These are phyloP conservation scores for Yponomeuta malinellus DNA, from an alignment of 2,888 invertebrate genomes.

Conservation along the genomic window DNA sequence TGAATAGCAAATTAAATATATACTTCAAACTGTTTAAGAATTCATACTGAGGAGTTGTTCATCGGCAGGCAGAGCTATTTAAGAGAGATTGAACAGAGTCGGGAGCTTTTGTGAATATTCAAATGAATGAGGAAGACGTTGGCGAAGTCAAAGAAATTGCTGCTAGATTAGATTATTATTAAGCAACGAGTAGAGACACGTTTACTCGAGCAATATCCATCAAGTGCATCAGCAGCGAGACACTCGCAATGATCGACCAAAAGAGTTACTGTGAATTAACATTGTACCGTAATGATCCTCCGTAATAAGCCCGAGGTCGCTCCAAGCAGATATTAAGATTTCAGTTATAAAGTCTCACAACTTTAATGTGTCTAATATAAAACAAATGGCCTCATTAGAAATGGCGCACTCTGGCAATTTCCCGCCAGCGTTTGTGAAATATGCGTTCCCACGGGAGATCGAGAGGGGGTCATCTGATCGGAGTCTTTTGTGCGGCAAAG, in stretches of 20 bases:
- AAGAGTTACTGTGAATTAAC: slow-evolving; percentile 36
- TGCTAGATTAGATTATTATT: slow-evolving; percentile 42
- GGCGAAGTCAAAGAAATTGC: slow-evolving; percentile 37
- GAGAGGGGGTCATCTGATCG: slow-evolving; percentile 53
- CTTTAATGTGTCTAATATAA: slow-evolving; percentile 11
- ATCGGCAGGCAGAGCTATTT: neutral
- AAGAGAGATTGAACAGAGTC: slow-evolving; percentile 14
- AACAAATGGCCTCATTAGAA: slow-evolving; percentile 15
- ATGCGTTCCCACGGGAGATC: slow-evolving; percentile 46
- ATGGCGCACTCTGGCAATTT: slow-evolving; percentile 24
- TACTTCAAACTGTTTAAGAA: slow-evolving; percentile 11
- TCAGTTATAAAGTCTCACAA: neutral
- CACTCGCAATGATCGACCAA: slow-evolving; percentile 41
- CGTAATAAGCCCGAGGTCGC: slow-evolving; percentile 22
- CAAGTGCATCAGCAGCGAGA: slow-evolving; percentile 39
- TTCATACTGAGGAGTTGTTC: neutral
- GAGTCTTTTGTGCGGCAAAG: slow-evolving; percentile 48
- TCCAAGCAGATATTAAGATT: slow-evolving; percentile 4
- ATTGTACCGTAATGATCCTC: slow-evolving; percentile 29
- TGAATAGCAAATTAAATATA: slow-evolving; percentile 11
- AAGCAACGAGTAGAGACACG: slow-evolving; percentile 40
- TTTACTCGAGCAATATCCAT: slow-evolving; percentile 29
- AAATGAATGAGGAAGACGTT: slow-evolving; percentile 26
- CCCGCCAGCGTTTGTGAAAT: slow-evolving; percentile 35
- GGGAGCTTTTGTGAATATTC: slow-evolving; percentile 11